Percentiles rank a stretch among this genome's conserved stretches.
phyloP scores from a whole-genome alignment of 2,888 invertebrate species.

The Heliothis peltigera region DNA sequence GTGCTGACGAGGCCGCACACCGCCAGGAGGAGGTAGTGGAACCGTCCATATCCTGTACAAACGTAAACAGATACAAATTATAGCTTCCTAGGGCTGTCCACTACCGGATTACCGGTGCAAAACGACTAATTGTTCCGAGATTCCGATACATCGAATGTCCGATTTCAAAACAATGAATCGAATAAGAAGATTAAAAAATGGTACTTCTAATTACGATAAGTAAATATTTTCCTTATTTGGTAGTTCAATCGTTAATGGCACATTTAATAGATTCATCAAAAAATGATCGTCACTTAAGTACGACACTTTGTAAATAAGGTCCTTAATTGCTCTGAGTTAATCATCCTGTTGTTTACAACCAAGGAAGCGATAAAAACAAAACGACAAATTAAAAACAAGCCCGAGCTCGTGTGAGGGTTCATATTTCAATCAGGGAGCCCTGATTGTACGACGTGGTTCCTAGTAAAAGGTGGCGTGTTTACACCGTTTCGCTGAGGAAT shows the following conservation, averaged over 20 bases:
- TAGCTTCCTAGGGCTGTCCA: not conserved
- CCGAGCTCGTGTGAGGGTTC: conserved; percentile 42
- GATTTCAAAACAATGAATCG: conserved; percentile 18
- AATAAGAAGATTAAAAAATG: not conserved
- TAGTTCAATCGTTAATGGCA: too few species aligned
- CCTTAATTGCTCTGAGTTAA: conserved; percentile 13
- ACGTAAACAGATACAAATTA: conserved; percentile 20
- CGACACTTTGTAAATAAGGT: not conserved
- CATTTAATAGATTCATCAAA: not conserved
- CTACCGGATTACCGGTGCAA: not conserved
- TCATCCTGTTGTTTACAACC: conserved; percentile 30
- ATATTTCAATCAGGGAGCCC: conserved; percentile 50
- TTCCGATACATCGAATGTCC: conserved; percentile 12
- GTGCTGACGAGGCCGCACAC: conserved; percentile 98
- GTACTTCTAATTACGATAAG: too few species aligned
- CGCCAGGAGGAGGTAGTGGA: conserved; percentile 96
- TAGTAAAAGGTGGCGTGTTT: conserved; percentile 60
- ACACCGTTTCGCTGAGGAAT: conserved; percentile 65
- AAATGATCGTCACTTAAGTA: conserved; percentile 1
- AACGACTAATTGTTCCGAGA: conserved; percentile 1
- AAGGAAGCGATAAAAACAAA: conserved; percentile 34
- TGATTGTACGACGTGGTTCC: conserved; percentile 57
- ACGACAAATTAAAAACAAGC: conserved; percentile 32
- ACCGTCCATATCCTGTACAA: conserved; percentile 94
- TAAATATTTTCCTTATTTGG: too few species aligned